Evolutionary conservation across 2,113 vertebrate species (phyloP).

Genomic region (Chlorodrepanis virens): DNA sequence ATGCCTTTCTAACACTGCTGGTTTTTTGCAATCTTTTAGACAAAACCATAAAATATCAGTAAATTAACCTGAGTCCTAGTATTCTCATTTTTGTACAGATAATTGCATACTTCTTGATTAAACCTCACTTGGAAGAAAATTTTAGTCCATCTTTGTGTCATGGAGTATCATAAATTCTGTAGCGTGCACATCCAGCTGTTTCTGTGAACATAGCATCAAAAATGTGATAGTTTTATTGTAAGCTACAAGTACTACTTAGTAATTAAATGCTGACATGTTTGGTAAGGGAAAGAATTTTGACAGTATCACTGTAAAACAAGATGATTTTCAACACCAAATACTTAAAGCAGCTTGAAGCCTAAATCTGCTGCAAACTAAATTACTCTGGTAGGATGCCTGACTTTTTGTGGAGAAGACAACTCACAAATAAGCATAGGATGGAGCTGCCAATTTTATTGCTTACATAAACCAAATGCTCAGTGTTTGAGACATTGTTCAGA

Average conservation of each 20-base stretch:
- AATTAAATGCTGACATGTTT: background rate
- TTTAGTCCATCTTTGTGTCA: background rate
- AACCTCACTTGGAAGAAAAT: background rate
- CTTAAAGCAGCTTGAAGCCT: background rate
- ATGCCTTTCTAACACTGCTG: background rate
- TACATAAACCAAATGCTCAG: background rate
- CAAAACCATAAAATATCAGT: background rate
- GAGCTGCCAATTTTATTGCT: background rate
- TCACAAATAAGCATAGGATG: background rate
- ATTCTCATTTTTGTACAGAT: background rate
- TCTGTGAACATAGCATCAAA: background rate
- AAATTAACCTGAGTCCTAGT: background rate
- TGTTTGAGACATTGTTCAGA: background rate
- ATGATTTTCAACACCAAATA: background rate
- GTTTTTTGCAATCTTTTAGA: background rate
- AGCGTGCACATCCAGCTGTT: background rate
- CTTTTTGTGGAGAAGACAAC: background rate
- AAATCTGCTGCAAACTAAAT: background rate
- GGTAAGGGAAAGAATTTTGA: background rate
- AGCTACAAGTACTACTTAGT: background rate
- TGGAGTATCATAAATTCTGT: background rate
- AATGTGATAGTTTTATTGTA: background rate
- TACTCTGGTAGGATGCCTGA: background rate
- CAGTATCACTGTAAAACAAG: background rate
- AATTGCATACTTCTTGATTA: background rate